Evolutionary conservation across 2,888 invertebrate genomes (phyloP), one percentile per base, ranked within the genome.

Genomic region (Xanthia togata): DNA sequence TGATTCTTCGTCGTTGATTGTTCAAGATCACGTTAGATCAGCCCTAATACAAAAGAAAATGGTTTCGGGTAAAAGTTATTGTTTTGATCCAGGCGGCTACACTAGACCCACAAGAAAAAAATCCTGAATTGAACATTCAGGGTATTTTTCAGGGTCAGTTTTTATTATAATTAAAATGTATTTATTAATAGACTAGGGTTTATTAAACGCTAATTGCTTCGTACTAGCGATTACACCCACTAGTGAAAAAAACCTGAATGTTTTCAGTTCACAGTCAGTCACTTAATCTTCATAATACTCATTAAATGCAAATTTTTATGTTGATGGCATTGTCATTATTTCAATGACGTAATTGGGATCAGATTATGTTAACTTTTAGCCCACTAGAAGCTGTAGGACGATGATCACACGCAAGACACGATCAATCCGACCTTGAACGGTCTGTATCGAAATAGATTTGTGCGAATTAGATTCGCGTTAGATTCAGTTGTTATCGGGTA

Each of bases 371-470:
- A 70, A 60, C n/a, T 65, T 47, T 74, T 59, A 70, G 35, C 53
- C 64, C 65, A 50, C 44, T 64, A 68, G 50, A 76, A 59, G 47
- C 47, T 60, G 23, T 57, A 71, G 53, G 68, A 57, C 44, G 77
- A 71, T 75, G 64, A 80, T 47, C 55, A 55, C 57, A 62, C 70
- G 55, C 50, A 67, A 73, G 44, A 81, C 76, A 84, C 82, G 83
- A 74, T 70, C 59, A 68, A 76, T 65, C 68, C 85, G 85, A 89
- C 91, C 91, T 87, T 89, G 88, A 83, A 81, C 73, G 72, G 76
- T 74, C 71, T 63, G 76, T 71, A 85, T 88, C 70, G 79, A 90
- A 92, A 91, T 91, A 91, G 90, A 89, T 84, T 82, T 81, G 80
- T 72, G 60, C 76, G 70, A 76, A 78, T 78, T 77, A 47, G 71